Conservation (phyloP, 2,113 vertebrate genomes). For the Pangasianodon gigas region DNA sequence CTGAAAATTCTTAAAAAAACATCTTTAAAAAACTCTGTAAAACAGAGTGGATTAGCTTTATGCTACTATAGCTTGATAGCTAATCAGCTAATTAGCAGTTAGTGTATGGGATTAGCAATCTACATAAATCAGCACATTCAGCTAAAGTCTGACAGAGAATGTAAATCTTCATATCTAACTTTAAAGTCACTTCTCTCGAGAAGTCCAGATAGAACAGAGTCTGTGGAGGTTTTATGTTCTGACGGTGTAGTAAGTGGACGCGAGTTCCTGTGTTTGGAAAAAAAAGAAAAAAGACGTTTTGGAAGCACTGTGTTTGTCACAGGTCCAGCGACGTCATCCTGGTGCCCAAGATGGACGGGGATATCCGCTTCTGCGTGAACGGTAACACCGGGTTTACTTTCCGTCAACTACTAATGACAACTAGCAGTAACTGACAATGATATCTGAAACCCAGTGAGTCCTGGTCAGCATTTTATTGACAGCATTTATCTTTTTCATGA, state of each 20-base stretch:
- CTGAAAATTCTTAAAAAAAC: background rate
- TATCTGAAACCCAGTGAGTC: background rate
- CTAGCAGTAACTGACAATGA: too few species aligned
- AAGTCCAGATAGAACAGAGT: background rate
- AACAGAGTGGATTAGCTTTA: constrained; percentile 37
- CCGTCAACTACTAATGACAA: background rate
- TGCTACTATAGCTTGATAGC: background rate
- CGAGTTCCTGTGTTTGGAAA: background rate
- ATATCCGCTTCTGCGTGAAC: background rate
- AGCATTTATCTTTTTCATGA: background rate
- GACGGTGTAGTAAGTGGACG: background rate
- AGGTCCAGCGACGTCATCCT: background rate
- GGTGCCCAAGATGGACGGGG: background rate
- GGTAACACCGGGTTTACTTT: background rate
- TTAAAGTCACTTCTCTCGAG: background rate
- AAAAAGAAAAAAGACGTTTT: background rate
- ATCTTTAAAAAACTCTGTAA: constrained; percentile 46
- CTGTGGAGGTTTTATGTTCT: background rate
- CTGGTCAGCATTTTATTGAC: background rate
- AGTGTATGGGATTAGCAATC: constrained; percentile 2
- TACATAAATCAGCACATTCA: background rate
- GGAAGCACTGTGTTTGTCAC: background rate
- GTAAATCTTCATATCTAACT: background rate
- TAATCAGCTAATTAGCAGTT: constrained; percentile 10
- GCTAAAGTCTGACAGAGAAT: background rate